Evolutionary conservation across 2,797 vertebrate genomes (phyloP).

Genomic region (Buphagus erythrorhynchus): DNA sequence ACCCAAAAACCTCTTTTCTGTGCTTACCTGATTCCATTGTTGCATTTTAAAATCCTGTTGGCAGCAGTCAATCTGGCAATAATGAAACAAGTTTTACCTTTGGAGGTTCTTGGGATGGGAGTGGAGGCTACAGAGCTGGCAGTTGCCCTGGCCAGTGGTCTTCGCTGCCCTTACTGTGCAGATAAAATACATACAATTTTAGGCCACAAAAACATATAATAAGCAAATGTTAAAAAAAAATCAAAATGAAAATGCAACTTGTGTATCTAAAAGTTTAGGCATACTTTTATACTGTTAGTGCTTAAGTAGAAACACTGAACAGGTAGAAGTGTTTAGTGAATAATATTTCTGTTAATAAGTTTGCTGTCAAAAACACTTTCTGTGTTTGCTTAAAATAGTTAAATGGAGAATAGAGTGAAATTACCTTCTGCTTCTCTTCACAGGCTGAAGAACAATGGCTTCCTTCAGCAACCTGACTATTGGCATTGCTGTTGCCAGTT

Average conservation of each 20-base stretch:
- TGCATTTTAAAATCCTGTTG: neutral
- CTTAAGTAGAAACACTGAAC: neutral
- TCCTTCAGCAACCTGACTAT: constrained; percentile 84
- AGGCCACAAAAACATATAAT: neutral
- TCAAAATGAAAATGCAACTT: neutral
- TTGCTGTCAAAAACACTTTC: neutral
- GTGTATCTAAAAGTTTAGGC: neutral
- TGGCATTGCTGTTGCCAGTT: constrained; percentile 85
- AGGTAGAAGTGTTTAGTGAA: neutral
- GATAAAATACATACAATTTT: neutral
- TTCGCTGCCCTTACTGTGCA: neutral
- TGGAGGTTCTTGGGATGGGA: neutral
- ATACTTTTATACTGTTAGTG: neutral
- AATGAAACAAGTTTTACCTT: neutral
- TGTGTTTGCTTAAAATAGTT: neutral
- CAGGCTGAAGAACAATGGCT: constrained; percentile 90
- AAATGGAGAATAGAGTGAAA: neutral
- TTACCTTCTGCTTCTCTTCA: constrained; percentile 23
- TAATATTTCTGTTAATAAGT: neutral
- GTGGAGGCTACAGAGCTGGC: neutral
- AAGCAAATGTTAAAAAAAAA: neutral
- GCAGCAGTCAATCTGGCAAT: neutral
- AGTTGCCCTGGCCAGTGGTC: neutral
- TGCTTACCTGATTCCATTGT: neutral
- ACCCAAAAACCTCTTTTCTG: neutral